Evolutionary conservation across 2,888 invertebrate species (phyloP).

Genomic region (Chorisops tibialis): DNA sequence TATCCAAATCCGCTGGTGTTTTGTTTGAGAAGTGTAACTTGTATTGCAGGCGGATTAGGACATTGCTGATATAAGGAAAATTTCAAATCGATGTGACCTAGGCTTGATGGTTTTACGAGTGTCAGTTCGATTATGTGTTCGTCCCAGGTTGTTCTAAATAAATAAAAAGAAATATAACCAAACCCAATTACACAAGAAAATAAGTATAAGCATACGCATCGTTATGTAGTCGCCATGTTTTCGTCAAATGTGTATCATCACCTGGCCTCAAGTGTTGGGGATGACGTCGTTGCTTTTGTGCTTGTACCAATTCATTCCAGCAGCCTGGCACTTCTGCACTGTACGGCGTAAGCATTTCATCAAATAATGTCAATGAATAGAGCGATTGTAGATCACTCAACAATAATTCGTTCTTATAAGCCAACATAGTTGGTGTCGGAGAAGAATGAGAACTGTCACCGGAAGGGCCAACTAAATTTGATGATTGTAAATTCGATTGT

Average conservation of each 20-base stretch:
- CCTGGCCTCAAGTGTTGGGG: constrained; percentile 69
- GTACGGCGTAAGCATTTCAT: constrained; percentile 60
- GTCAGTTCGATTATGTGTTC: constrained; percentile 90
- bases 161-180: not conserved
- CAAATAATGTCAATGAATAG: constrained; percentile 73
- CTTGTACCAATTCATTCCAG: constrained; percentile 91
- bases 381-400: constrained; percentile 64
- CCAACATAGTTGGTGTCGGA: constrained; percentile 48
- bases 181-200: not conserved
- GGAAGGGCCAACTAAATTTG: constrained; percentile 1
- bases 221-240: constrained; percentile 85
- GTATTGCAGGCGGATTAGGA: constrained; percentile 73
- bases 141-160: constrained; percentile 76
- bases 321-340: constrained; percentile 88
- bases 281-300: constrained; percentile 83
- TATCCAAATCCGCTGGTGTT: constrained; percentile 65
- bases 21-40: constrained; percentile 68
- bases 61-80: constrained; percentile 78
- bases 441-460: constrained; percentile 35
- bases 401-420: constrained; percentile 60
- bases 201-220: constrained; percentile 59
- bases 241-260: constrained; percentile 69
- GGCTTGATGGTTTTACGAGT: constrained; percentile 69
- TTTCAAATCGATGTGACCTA: constrained; percentile 88
- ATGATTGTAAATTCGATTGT: constrained; percentile 20